A percentile compares a stretch with the other conserved stretches of the same genome.
phyloP scores from a whole-genome alignment of 2,113 vertebrate genomes.

The Boulengeromyrus knoepffleri region DNA sequence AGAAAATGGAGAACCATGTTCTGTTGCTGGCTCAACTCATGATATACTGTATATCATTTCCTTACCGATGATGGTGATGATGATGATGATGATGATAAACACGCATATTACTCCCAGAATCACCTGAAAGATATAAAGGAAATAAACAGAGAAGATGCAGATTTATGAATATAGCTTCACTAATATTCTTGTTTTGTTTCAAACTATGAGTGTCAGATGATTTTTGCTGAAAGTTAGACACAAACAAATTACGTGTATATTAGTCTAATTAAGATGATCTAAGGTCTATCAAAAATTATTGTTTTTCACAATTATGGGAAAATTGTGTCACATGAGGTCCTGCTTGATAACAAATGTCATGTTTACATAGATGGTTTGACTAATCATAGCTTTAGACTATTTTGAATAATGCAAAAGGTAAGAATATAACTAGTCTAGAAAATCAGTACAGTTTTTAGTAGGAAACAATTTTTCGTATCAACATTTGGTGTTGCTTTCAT shows the following conservation, averaged over 20 bases:
- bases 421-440: not conserved
- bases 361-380: not conserved
- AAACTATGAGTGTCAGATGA: not conserved
- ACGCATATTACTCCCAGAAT: slow-evolving; percentile 80
- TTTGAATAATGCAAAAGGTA: not conserved
- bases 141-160: not conserved
- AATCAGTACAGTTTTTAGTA: not conserved
- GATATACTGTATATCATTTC: not conserved
- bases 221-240: not conserved
- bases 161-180: not conserved
- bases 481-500: not conserved
- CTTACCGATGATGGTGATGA: slow-evolving; percentile 67
- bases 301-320: not conserved
- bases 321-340: not conserved
- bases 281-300: not conserved
- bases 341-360: not conserved
- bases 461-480: not conserved
- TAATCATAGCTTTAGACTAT: not conserved
- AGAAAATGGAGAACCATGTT: not conserved
- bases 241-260: not conserved
- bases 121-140: slow-evolving; percentile 65
- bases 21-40: no score
- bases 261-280: not conserved
- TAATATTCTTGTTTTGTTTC: not conserved
- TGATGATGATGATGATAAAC: slow-evolving; percentile 60